Evolutionary conservation across 2,888 invertebrate genomes (phyloP).

Genomic region (Balanococcus diminutus): DNA sequence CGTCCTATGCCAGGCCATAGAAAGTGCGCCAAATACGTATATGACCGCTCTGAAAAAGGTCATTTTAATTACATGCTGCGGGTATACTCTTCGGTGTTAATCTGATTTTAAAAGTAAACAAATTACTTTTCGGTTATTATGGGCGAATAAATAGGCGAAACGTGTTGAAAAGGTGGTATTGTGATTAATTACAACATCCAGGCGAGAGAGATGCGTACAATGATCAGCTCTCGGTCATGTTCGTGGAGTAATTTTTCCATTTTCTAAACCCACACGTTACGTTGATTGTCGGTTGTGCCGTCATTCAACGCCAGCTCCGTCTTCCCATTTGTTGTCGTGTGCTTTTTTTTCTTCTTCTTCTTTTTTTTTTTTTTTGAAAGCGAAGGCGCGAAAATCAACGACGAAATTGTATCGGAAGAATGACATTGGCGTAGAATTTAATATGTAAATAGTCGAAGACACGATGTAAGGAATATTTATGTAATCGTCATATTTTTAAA

Average conservation of each 20-base stretch:
- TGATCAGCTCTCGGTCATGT: conserved; percentile 20
- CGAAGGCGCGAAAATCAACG: neutral
- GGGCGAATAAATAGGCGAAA: conserved; percentile 14
- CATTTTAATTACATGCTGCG: conserved; percentile 31
- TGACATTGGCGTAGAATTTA: neutral
- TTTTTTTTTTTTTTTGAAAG: too few relatives aligned
- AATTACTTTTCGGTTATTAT: conserved; percentile 27
- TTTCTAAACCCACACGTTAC: neutral
- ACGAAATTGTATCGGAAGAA: neutral
- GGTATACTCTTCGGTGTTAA: neutral
- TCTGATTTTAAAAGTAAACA: conserved; percentile 31
- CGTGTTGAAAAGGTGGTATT: conserved; percentile 20
- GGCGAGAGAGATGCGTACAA: neutral
- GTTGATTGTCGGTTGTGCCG: neutral
- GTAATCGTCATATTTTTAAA: neutral
- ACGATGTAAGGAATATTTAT: neutral
- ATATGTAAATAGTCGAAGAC: neutral
- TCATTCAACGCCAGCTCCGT: too few relatives aligned
- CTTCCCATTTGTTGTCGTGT: too few relatives aligned
- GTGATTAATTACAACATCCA: conserved; percentile 20
- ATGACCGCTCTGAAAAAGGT: neutral
- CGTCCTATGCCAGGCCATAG: neutral
- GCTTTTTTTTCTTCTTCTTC: too few relatives aligned
- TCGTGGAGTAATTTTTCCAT: conserved; percentile 14
- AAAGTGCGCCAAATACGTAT: neutral